These are phyloP conservation scores for Ailurus styani DNA, from an alignment of 2,113 vertebrate genomes.

Conservation along the genomic window DNA sequence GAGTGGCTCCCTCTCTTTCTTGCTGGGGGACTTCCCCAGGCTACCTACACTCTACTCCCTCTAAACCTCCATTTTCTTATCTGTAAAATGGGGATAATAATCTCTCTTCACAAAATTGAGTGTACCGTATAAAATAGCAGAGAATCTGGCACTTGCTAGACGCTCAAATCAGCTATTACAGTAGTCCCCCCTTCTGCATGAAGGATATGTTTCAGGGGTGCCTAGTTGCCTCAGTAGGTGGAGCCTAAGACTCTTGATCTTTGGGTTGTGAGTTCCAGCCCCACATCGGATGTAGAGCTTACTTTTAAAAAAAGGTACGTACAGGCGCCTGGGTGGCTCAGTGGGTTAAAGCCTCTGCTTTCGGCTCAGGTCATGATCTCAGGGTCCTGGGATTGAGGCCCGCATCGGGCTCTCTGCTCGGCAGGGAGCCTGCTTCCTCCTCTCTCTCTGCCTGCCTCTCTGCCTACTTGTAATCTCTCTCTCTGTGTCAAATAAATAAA, in stretches of 20 bases:
- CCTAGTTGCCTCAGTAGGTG: not conserved
- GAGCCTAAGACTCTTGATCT: not conserved
- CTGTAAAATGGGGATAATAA: not conserved
- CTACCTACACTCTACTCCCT: not conserved
- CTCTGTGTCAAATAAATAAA: too few relatives aligned
- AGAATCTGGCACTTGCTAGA: not conserved
- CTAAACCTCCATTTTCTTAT: not conserved
- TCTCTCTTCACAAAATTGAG: not conserved
- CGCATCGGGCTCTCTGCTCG: too few relatives aligned
- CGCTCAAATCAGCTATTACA: not conserved
- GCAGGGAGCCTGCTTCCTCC: too few relatives aligned
- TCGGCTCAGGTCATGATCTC: too few relatives aligned
- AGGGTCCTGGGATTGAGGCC: too few relatives aligned
- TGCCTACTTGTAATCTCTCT: too few relatives aligned
- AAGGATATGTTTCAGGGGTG: not conserved
- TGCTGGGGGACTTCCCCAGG: not conserved
- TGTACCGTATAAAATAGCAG: not conserved
- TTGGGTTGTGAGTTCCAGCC: not conserved
- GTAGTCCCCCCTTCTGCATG: not conserved
- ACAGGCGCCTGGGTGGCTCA: too few relatives aligned
- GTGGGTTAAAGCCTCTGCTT: too few relatives aligned
- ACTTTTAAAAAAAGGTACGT: not conserved
- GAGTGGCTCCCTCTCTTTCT: not conserved
- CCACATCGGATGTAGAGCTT: not conserved
- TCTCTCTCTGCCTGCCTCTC: too few relatives aligned